Conservation (phyloP, 1,140 invertebrate genomes). For the Cryptotermes secundus region DNA sequence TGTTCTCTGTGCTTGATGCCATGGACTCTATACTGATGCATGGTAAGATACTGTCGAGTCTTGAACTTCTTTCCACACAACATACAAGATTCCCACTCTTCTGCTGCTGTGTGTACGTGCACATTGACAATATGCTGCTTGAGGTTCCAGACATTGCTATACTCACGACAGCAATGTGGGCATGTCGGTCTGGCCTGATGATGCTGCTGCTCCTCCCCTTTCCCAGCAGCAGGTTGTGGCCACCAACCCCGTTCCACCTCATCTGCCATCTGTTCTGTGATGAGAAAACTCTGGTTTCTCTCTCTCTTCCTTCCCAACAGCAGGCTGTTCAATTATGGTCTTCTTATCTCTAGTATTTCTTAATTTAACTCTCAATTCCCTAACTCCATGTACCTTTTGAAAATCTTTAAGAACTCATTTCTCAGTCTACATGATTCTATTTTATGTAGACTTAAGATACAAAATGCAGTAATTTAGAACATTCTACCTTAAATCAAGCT, state of each 20-base stretch:
- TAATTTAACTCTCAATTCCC: neutral
- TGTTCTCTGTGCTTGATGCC: conserved; percentile 49
- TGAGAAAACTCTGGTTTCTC: conserved; percentile 7
- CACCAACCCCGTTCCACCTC: neutral
- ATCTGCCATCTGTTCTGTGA: conserved; percentile 4
- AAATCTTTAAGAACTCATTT: no score
- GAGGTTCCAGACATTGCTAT: conserved; percentile 65
- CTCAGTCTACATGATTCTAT: no score
- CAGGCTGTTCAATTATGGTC: neutral
- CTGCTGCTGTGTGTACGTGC: conserved; percentile 68
- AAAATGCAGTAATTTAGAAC: no score
- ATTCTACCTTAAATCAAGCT: no score
- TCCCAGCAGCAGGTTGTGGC: neutral
- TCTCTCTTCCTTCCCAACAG: neutral
- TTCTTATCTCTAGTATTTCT: no score
- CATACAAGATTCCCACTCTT: conserved; percentile 61
- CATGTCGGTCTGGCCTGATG: conserved; percentile 53
- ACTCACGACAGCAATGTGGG: conserved; percentile 65
- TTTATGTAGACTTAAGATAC: no score
- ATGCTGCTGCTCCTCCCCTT: neutral
- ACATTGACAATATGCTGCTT: conserved; percentile 74
- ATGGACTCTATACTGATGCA: conserved; percentile 68
- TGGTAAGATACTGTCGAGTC: conserved; percentile 69
- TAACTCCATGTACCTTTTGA: neutral
- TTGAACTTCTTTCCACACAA: conserved; percentile 67